Base-by-base conservation (phyloP, 2,888 invertebrate genomes). In the Amphipyra tragopoginis region DNA sequence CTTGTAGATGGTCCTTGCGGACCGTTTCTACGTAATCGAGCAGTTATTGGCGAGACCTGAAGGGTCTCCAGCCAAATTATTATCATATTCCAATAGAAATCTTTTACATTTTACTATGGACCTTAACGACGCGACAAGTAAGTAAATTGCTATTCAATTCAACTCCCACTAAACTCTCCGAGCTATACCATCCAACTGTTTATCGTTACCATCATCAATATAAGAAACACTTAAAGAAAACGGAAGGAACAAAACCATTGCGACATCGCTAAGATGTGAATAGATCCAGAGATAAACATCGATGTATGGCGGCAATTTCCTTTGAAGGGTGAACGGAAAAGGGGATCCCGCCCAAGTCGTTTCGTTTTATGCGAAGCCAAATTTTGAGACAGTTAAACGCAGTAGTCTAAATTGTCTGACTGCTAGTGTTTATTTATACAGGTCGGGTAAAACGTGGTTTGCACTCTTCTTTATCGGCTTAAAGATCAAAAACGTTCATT, bases 291-390 rank as follows among this genome's bases (percentile, higher is more conserved):
- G 93, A 93, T 93, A 92, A 93, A 88, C 84, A 82, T 83, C 90
- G 82, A 92, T 91, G 90, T 92, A 92, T 90, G 88, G 90, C 80
- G 79, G 89, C 92, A 91, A 93, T 93, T 92, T 92, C 91, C 92
- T 87, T 77, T 77, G 81, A 88, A 88, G 90, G 90, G 89, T 84
- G 88, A 91, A 88, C 88, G 89, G 90, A 87, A 89, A 87, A 81
- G 80, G 84, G 80, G 85, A 87, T 83, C 79, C 76, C 84, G 82
- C 82, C 71, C 82, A 77, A 84, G 73, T 81, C 84, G 80, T 86
- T 87, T 77, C 82, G 82, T 88, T 90, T 90, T 89, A 89, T 82
- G 77, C 71, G 34, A 47, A 65, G 66, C 79, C 81, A 63, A 82
- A 61, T 76, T 50, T 54, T 47, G 33, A 8, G 43, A 33, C 50